Conservation (phyloP, 2,113 vertebrate genomes). For the Colinus virginianus region DNA sequence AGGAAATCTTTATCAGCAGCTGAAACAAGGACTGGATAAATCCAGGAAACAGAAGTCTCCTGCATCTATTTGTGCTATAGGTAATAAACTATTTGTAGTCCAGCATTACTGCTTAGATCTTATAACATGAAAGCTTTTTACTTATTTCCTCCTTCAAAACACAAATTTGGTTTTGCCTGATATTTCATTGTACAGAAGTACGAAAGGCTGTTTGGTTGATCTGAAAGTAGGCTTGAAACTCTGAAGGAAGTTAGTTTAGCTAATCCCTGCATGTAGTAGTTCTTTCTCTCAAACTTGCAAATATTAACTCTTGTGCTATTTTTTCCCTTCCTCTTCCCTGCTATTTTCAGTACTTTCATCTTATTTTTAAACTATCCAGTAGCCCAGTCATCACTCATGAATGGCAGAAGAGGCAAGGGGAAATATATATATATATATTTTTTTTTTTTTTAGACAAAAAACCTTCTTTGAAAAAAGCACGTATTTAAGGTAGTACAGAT, state of each 20-base stretch:
- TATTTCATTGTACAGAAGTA: not conserved
- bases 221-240: not conserved
- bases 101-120: not conserved
- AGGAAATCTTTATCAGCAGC: not conserved
- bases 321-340: not conserved
- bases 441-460: conserved; percentile 20
- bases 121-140: not conserved
- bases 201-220: not conserved
- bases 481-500: not conserved
- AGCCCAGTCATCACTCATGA: not conserved
- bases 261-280: not conserved
- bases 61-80: not conserved
- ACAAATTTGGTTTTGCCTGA: not conserved
- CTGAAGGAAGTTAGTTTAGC: not conserved
- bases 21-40: not conserved
- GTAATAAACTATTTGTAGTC: not conserved
- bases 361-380: not conserved
- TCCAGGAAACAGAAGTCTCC: not conserved
- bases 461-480: too few relatives aligned
- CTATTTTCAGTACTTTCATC: not conserved
- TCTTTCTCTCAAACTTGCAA: not conserved
- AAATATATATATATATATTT: not conserved
- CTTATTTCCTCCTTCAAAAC: not conserved
- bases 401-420: not conserved
- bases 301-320: not conserved